Base-by-base conservation (phyloP, 1,140 invertebrate genomes). In the Odontomachus brunneus region DNA sequence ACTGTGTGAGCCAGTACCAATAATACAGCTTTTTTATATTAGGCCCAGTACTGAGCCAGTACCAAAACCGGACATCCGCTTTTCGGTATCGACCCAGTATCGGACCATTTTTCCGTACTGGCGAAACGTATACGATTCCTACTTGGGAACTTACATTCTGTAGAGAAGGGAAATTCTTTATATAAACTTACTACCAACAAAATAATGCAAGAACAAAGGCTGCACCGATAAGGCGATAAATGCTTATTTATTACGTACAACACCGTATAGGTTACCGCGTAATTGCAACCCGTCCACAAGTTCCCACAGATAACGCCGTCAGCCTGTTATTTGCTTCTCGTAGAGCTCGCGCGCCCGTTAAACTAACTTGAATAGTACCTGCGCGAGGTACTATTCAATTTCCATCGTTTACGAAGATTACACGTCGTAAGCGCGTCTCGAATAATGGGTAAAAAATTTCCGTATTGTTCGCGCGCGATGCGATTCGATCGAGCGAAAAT, bases 291-390 rank as follows among this genome's bases (percentile, higher is more conserved):
- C 78, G 76, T 82, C 57, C 44, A 49, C 78, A 74, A 83, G 73
- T 86, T 86, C 71, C 24, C 85, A 66, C 63, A 22, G 80, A 86
- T 83, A 87, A 87, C 38, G 55, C 51, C 26, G 75, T 55, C 62
- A 48, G 44, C 33, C 51, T 80, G 69, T 62, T 73, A 86, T 86
- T 86, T 76, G 67, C 65, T 76, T 87, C 84, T 86, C 84, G 85
- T 65, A 76, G 59, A 24, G 63, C 19, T 48, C 38, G 11, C 11
- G 17, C 33, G 14, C 33, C 33, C 60, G 7, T 26, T 24, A 59
- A 80, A 33, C 51, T 71, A 57, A 80, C 65, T 33, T 51, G n/a
- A n/a, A n/a, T n/a, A n/a, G n/a, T n/a, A n/a, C n/a, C n/a, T n/a
- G 26, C 51, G n/a, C 22, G 63, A 57, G 29, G 33, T 59, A 59